phyloP scores from a whole-genome alignment of 2,888 invertebrate genomes.

The Congeria kusceri region DNA sequence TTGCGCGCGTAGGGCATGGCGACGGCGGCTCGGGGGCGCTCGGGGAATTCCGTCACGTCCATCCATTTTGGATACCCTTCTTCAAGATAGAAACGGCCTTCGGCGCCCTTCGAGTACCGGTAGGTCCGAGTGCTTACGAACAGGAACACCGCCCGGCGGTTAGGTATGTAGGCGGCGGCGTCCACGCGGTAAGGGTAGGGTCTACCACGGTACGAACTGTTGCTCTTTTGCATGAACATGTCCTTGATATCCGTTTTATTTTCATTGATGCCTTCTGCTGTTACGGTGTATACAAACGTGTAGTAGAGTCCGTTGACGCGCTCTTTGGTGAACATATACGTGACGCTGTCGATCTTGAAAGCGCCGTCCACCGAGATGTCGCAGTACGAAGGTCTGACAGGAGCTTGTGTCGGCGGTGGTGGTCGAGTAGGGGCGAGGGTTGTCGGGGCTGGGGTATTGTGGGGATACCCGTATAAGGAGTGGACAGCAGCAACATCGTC shows the following conservation, averaged over 20 bases:
- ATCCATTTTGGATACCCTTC: slow-evolving; percentile 52
- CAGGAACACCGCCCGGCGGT: slow-evolving; percentile 28
- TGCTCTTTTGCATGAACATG: slow-evolving; percentile 22
- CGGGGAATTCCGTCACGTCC: slow-evolving; percentile 52
- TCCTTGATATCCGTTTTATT: slow-evolving; percentile 33
- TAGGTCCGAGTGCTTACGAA: slow-evolving; percentile 52
- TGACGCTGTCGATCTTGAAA: slow-evolving; percentile 24
- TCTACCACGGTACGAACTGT: slow-evolving; percentile 7
- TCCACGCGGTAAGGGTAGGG: slow-evolving; percentile 51
- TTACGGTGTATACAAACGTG: slow-evolving; percentile 48
- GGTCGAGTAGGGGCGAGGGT: slow-evolving; percentile 36
- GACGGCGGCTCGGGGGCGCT: slow-evolving; percentile 53
- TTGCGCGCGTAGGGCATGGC: slow-evolving; percentile 38
- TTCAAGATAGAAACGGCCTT: slow-evolving; percentile 22
- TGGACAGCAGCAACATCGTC: slow-evolving; percentile 58
- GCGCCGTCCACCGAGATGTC: slow-evolving; percentile 40
- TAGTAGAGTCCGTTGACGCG: background rate
- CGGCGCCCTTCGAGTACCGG: slow-evolving; percentile 17
- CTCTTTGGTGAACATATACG: slow-evolving; percentile 41
- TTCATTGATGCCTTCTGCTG: slow-evolving; percentile 15
- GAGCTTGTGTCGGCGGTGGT: slow-evolving; percentile 11
- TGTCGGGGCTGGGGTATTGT: background rate
- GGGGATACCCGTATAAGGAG: slow-evolving; percentile 30
- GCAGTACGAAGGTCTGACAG: slow-evolving; percentile 19
- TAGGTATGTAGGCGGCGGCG: slow-evolving; percentile 51